Percentiles rank a stretch among this genome's conserved stretches.
Evolutionary conservation across 2,797 vertebrate species (phyloP).

Genomic region (Diplodus puntazzo): DNA sequence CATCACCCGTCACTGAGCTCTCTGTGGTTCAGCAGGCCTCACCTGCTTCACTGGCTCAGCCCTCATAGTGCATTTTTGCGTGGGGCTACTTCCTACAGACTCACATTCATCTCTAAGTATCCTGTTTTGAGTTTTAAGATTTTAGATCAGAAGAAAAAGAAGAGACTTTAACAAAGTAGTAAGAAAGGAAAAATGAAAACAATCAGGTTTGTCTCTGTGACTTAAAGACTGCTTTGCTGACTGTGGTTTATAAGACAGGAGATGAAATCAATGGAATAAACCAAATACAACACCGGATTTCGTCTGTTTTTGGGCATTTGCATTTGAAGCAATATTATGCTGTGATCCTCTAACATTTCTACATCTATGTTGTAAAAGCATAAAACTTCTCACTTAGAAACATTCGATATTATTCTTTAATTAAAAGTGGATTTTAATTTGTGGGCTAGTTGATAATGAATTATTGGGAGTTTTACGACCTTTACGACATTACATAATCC

Average conservation of each 20-base stretch:
- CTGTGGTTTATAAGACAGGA: slow-evolving; percentile 80
- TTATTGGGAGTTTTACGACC: too few relatives aligned
- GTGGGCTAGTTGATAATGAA: not conserved
- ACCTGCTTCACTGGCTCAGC: slow-evolving; percentile 29
- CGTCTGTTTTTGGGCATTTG: slow-evolving; percentile 20
- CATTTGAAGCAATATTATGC: not conserved
- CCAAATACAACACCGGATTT: slow-evolving; percentile 80
- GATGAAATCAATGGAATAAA: slow-evolving; percentile 84
- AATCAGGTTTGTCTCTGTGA: slow-evolving; percentile 84
- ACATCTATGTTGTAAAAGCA: not conserved
- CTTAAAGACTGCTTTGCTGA: slow-evolving; percentile 79
- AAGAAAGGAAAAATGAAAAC: slow-evolving; percentile 69
- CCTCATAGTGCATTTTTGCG: slow-evolving; percentile 4
- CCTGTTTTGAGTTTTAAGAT: slow-evolving; percentile 81
- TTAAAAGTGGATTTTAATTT: not conserved
- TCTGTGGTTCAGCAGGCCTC: slow-evolving; percentile 40
- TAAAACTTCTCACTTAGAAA: not conserved
- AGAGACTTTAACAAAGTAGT: slow-evolving; percentile 68
- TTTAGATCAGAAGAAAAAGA: slow-evolving; percentile 76
- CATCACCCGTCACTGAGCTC: slow-evolving; percentile 37
- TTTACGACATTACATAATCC: not conserved
- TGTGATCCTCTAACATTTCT: not conserved
- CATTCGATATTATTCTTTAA: not conserved
- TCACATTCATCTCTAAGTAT: slow-evolving; percentile 68
- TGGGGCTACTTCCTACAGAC: slow-evolving; percentile 33